These are phyloP conservation scores for Boulengeromyrus knoepffleri DNA, from an alignment of 2,113 vertebrate genomes.

Conservation along the genomic window DNA sequence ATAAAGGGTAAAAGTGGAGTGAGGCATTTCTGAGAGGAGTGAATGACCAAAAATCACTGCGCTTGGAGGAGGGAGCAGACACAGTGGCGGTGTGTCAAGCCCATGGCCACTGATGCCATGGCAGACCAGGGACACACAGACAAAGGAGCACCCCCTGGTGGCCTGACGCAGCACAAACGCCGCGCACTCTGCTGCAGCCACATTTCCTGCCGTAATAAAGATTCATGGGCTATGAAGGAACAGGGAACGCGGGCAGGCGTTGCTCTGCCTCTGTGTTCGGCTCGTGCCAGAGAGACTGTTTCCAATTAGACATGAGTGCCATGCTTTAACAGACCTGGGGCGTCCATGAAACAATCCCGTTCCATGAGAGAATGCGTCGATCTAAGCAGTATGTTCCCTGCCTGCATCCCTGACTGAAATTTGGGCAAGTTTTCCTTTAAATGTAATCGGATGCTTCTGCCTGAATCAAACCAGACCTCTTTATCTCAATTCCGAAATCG, in stretches of 20 bases:
- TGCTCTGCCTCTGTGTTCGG: background rate
- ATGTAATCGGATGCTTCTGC: background rate
- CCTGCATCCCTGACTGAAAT: background rate
- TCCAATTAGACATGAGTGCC: background rate
- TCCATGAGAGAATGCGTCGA: background rate
- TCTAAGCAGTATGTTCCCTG: background rate
- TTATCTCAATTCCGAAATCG: background rate
- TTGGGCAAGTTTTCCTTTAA: background rate
- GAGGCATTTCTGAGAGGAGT: background rate
- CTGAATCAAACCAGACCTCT: background rate
- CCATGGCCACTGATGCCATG: background rate
- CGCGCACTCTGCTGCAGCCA: background rate
- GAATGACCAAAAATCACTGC: background rate
- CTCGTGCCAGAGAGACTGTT: background rate
- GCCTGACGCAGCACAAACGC: background rate
- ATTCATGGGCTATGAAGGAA: background rate
- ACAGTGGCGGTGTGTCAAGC: background rate
- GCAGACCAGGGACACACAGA: background rate
- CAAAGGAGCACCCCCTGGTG: background rate
- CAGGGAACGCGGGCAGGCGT: background rate
- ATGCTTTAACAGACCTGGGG: background rate
- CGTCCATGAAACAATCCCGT: background rate
- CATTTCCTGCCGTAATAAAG: background rate
- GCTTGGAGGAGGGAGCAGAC: background rate
- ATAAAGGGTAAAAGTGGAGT: background rate